Evolutionary conservation across 2,113 vertebrate species (phyloP).

Genomic region (Salminus brasiliensis): DNA sequence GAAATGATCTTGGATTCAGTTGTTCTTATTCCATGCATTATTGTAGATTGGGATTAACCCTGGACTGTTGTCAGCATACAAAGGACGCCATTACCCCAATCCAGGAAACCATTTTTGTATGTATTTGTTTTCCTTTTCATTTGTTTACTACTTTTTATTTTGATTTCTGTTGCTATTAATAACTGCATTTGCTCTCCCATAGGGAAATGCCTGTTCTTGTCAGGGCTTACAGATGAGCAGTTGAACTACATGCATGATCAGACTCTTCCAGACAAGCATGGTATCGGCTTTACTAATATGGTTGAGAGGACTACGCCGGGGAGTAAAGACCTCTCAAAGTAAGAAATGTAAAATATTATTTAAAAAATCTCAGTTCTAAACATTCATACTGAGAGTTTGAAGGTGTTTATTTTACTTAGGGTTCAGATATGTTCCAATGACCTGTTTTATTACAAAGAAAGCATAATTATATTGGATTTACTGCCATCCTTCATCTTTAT

Average conservation of each 20-base stretch:
- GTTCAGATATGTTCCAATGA: neutral
- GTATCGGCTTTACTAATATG: slow-evolving; percentile 98
- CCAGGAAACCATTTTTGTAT: slow-evolving; percentile 99
- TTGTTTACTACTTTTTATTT: slow-evolving; percentile 6
- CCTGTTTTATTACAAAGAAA: too few relatives aligned
- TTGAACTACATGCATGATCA: slow-evolving; percentile 92
- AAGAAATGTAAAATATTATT: neutral
- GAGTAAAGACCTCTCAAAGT: slow-evolving; percentile 98
- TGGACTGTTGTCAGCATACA: slow-evolving; percentile 95
- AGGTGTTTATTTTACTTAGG: too few relatives aligned
- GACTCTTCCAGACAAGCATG: slow-evolving; percentile 88
- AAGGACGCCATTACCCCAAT: slow-evolving; percentile 97
- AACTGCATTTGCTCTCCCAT: neutral
- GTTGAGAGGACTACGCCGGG: slow-evolving; percentile 97
- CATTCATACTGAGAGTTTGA: neutral
- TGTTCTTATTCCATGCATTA: slow-evolving; percentile 40
- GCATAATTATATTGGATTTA: too few relatives aligned
- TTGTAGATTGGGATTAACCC: slow-evolving; percentile 97
- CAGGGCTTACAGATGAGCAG: slow-evolving; percentile 90
- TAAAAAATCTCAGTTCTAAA: neutral
- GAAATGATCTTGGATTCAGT: neutral
- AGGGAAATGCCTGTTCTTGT: slow-evolving; percentile 98
- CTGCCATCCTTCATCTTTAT: slow-evolving; percentile 48
- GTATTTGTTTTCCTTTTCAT: slow-evolving; percentile 59
- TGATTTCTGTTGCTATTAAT: slow-evolving; percentile 5